Evolutionary conservation across 2,888 invertebrate genomes (phyloP).

Genomic region (Cosmorhoe ocellata): DNA sequence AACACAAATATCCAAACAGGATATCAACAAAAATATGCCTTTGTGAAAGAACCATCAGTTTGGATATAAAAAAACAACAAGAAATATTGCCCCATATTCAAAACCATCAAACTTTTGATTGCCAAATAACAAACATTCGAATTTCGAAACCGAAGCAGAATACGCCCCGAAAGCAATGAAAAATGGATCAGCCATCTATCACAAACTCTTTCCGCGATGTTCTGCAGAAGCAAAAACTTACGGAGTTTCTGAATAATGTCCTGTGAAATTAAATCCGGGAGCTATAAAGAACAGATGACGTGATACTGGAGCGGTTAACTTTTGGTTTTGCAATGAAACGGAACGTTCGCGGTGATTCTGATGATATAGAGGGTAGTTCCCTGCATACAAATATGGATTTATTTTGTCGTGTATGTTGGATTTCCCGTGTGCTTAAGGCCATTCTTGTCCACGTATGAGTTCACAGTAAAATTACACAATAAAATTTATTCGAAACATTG

Average conservation of each 20-base stretch:
- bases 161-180: conserved; percentile 56
- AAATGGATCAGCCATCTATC: conserved; percentile 76
- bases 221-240: conserved; percentile 64
- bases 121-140: conserved; percentile 32
- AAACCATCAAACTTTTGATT: conserved; percentile 25
- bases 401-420: conserved; percentile 9
- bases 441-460: too few relatives aligned
- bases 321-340: conserved; percentile 38
- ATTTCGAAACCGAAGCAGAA: conserved; percentile 16
- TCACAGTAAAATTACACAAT: too few relatives aligned
- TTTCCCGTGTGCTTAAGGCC: neutral
- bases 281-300: conserved; percentile 79
- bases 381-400: conserved; percentile 27
- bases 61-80: neutral
- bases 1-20: too few relatives aligned
- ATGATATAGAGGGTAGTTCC: conserved; percentile 20
- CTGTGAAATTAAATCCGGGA: conserved; percentile 72
- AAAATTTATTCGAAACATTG: too few relatives aligned
- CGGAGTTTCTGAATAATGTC: conserved; percentile 72
- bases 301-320: conserved; percentile 45
- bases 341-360: conserved; percentile 26
- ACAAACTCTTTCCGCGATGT: conserved; percentile 64
- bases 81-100: conserved; percentile 7
- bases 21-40: neutral
- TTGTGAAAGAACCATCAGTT: neutral